These are phyloP conservation scores for Euwallacea fornicatus DNA, from an alignment of 1,140 invertebrate species.

Conservation along the genomic window DNA sequence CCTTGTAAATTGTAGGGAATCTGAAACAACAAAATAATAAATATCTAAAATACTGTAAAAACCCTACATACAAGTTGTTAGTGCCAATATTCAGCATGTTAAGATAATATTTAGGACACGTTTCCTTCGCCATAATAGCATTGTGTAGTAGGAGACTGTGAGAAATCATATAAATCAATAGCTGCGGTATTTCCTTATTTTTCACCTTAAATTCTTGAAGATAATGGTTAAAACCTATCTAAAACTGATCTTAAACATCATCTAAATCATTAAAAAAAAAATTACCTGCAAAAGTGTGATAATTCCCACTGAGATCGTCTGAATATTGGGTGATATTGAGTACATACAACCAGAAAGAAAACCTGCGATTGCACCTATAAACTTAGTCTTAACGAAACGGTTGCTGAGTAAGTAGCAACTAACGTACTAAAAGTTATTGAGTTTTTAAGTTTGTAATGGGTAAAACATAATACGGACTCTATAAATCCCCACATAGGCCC, in stretches of 20 bases:
- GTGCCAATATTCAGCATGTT: conserved; percentile 40
- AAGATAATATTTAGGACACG: conserved; percentile 39
- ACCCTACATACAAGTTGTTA: conserved; percentile 33
- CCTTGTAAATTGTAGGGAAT: too few relatives aligned
- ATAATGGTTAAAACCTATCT: too few relatives aligned
- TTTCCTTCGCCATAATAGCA: conserved; percentile 29
- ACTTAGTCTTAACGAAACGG: conserved; percentile 16
- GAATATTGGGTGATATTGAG: conserved; percentile 40
- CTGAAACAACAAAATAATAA: too few relatives aligned
- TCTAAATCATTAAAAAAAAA: not conserved
- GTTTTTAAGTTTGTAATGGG: too few relatives aligned
- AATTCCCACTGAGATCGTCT: conserved; percentile 39
- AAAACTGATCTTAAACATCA: not conserved
- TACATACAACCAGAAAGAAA: conserved; percentile 40
- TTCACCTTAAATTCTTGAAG: not conserved
- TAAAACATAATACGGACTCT: conserved; percentile 31
- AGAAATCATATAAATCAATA: conserved; percentile 31
- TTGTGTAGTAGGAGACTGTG: conserved; percentile 36
- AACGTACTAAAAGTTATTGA: conserved; percentile 24
- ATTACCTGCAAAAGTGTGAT: conserved; percentile 44
- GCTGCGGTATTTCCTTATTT: conserved; percentile 20
- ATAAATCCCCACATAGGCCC: conserved; percentile 39
- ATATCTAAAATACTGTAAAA: too few relatives aligned
- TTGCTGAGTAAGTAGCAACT: conserved; percentile 21
- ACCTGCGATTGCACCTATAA: conserved; percentile 37